Base-by-base conservation (phyloP, 2,797 vertebrate genomes). In the Sebastolobus altivelis region DNA sequence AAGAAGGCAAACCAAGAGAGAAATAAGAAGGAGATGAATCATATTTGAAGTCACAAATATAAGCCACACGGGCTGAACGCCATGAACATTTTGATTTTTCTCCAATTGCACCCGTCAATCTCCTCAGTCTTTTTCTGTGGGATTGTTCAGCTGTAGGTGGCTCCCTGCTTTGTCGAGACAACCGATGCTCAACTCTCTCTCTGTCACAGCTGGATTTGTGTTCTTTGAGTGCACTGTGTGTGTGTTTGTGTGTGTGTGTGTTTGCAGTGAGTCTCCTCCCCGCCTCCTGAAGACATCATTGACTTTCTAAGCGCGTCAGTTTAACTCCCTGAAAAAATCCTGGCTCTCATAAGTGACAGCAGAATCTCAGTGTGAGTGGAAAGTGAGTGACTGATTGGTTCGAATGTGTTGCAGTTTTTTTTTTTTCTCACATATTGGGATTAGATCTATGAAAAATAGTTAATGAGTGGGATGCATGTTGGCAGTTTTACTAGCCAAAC, bases 71-170 rank as follows among this genome's bases (percentile, higher is more conserved):
- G 80, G 84, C 82, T 73, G 76, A 89, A 72, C 12, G 81, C 76
- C 88, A 87, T 62, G 69, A 91, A 87, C 85, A 73, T 88, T 91
- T 84, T 54, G 88, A 87, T 87, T 87, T 84, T 79, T 79, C 71
- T 93, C 89, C 89, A 89, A 82, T 89, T 92, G 79, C 62, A 62
- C 71, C 84, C 8, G 90, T 92, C 93, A 93, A 92, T 94, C 91
- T 92, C 27, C 2, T 31, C 5, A 1, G 13, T 55, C 49, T 71
- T 78, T 87, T 69, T 80, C 61, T 80, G 77, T 25, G 25, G 52
- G 75, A 66, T 67, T 85, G 82, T 80, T 92, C 71, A 61, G 78
- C 80, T 83, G 86, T 86, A 81, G 87, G 85, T 86, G 88, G 88
- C 82, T 86, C 82, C 86, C 85, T 56, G 77, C 84, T 89, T 87